Evolutionary conservation across 2,888 invertebrate genomes (phyloP).

Genomic region (Drosophila neotestacea): DNA sequence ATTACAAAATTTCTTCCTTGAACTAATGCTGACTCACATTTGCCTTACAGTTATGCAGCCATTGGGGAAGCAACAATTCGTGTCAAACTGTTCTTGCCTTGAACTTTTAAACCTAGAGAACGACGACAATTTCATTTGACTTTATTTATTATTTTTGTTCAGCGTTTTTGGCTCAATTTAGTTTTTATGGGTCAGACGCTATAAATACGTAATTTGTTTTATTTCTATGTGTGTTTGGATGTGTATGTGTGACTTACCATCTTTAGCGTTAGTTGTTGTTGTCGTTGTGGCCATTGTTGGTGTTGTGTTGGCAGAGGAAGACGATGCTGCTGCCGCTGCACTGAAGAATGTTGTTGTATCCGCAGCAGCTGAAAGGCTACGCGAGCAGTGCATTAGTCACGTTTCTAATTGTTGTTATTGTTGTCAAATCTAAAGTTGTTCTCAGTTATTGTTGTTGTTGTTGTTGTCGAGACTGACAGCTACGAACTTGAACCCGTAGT

Average conservation of each 20-base stretch:
- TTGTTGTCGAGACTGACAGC: conserved; percentile 22
- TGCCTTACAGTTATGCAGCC: conserved; percentile 8
- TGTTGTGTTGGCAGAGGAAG: conserved; percentile 70
- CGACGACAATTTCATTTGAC: conserved; percentile 19
- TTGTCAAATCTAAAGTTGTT: conserved; percentile 22
- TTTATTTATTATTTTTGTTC: conserved; percentile 16
- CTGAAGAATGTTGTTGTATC: conserved; percentile 85
- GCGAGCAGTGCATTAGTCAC: conserved; percentile 90
- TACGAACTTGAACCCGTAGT: conserved; percentile 50
- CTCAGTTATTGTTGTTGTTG: conserved; percentile 13
- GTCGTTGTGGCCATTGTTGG: conserved; percentile 77
- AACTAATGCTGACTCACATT: background rate
- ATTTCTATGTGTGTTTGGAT: background rate
- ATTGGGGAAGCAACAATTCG: background rate
- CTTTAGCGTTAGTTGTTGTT: conserved; percentile 87
- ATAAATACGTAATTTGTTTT: conserved; percentile 18
- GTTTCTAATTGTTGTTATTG: conserved; percentile 49
- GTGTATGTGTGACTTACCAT: conserved; percentile 88
- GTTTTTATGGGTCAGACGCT: conserved; percentile 34
- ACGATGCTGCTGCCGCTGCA: conserved; percentile 83
- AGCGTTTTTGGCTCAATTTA: conserved; percentile 14
- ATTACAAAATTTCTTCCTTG: background rate
- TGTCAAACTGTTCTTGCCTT: conserved; percentile 23
- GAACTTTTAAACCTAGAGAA: conserved; percentile 15
- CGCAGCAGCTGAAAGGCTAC: conserved; percentile 90